phyloP scores from a whole-genome alignment of 1,140 invertebrate species.

The Stegodyphus mimosarum region DNA sequence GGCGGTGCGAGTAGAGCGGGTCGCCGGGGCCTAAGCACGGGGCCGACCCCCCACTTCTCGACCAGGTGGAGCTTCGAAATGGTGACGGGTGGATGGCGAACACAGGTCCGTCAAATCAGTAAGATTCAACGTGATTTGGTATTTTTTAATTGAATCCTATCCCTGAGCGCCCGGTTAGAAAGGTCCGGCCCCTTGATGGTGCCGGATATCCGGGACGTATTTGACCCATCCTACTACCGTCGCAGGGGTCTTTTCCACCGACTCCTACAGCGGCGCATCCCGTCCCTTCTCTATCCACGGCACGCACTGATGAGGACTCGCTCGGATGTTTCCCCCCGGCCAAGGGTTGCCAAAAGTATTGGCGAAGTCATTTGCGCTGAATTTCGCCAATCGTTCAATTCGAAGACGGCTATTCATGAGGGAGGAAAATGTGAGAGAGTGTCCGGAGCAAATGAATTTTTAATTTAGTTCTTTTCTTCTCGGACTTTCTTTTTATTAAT shows the following conservation, averaged over 20 bases:
- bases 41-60: slow-evolving; percentile 95
- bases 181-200: background rate
- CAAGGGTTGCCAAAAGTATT: background rate
- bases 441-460: too few relatives aligned
- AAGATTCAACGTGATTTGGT: background rate
- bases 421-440: too few relatives aligned
- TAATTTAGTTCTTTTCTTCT: too few relatives aligned
- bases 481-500: too few relatives aligned
- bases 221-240: slow-evolving; percentile 8
- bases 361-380: background rate
- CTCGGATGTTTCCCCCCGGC: background rate
- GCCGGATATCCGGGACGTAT: slow-evolving; percentile 9
- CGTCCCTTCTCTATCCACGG: background rate
- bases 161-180: too few relatives aligned
- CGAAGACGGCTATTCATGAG: too few relatives aligned
- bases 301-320: slow-evolving; percentile 24
- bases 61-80: slow-evolving; percentile 95
- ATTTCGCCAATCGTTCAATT: slow-evolving; percentile 1
- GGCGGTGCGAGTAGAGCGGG: slow-evolving; percentile 77
- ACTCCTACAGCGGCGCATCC: slow-evolving; percentile 42
- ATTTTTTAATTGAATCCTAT: background rate
- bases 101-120: background rate
- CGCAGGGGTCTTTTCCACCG: slow-evolving; percentile 38
- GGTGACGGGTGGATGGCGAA: slow-evolving; percentile 71
- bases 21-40: slow-evolving; percentile 90